These are phyloP conservation scores for Coremacera marginata DNA, from an alignment of 2,888 invertebrate species.

Conservation along the genomic window DNA sequence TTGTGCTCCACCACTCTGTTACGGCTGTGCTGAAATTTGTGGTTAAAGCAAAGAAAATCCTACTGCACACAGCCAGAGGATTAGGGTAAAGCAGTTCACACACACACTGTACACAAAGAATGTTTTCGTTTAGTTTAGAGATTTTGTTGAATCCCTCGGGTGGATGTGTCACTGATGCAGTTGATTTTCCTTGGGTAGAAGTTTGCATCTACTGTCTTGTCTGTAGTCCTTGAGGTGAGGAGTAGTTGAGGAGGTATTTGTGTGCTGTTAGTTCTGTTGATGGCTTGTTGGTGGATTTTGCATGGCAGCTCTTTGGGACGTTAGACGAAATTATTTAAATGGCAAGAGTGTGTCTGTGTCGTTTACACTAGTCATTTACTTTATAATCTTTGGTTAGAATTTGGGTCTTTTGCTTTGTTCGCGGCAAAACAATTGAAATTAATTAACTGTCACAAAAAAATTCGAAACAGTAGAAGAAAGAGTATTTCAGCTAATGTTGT, in stretches of 20 bases:
- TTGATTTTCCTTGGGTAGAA: constrained; percentile 2
- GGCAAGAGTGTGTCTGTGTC: neutral
- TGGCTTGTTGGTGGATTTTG: neutral
- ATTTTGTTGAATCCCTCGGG: constrained; percentile 8
- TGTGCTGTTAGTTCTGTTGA: neutral
- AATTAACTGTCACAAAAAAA: constrained; percentile 11
- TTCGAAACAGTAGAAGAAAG: too few species aligned
- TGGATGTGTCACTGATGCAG: neutral
- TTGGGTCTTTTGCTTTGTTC: constrained; percentile 24
- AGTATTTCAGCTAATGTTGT: too few species aligned
- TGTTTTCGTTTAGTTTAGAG: constrained; percentile 22
- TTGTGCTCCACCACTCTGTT: constrained; percentile 8
- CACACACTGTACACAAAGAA: neutral
- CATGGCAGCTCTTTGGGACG: neutral
- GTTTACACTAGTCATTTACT: constrained; percentile 1
- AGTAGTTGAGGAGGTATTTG: too few species aligned
- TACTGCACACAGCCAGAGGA: constrained; percentile 1
- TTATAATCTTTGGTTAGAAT: constrained; percentile 12
- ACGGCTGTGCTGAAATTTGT: constrained; percentile 6
- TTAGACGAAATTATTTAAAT: constrained; percentile 24
- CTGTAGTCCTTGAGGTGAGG: neutral
- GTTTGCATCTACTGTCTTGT: neutral
- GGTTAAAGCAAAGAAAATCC: constrained; percentile 7
- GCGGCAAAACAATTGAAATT: constrained; percentile 2
- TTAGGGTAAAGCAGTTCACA: constrained; percentile 13